Evolutionary conservation across 1,140 invertebrate genomes (phyloP).

Genomic region (Hesperophylax magnus): DNA sequence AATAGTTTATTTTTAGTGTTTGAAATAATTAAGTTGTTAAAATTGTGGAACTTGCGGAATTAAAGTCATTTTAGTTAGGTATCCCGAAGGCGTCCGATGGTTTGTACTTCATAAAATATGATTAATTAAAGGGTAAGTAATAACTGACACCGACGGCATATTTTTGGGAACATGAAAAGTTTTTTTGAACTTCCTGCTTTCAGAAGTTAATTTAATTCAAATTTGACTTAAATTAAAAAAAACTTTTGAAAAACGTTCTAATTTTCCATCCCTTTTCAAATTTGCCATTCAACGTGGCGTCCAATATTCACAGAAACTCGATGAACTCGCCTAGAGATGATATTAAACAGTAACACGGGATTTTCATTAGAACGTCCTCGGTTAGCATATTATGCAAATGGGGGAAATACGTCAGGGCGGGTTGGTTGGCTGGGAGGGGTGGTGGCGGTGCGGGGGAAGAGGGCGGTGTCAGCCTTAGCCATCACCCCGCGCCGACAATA

Average conservation of each 20-base stretch:
- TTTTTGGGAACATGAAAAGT: no score
- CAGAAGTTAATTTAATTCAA: no score
- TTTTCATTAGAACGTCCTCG: constrained; percentile 56
- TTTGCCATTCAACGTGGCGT: not conserved
- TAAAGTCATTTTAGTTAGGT: no score
- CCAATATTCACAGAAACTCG: not conserved
- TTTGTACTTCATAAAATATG: no score
- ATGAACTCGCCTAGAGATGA: no score
- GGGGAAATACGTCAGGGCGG: constrained; percentile 53
- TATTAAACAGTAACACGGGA: constrained; percentile 11
- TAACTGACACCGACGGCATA: no score
- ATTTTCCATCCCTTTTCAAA: not conserved
- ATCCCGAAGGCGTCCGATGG: no score
- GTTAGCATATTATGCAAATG: constrained; percentile 56
- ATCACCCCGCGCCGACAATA: constrained; percentile 48
- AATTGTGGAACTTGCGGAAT: no score
- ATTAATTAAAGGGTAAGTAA: no score
- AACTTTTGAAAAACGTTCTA: constrained; percentile 3
- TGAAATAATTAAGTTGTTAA: no score
- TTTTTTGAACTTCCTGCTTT: no score
- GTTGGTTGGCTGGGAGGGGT: not conserved
- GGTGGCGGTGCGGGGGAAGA: not conserved
- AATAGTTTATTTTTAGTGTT: no score
- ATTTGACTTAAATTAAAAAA: not conserved
- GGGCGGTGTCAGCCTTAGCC: constrained; percentile 27